Evolutionary conservation across 1,140 invertebrate species (phyloP), one percentile per base, ranked within the genome.

Genomic region (Cydia splendana): DNA sequence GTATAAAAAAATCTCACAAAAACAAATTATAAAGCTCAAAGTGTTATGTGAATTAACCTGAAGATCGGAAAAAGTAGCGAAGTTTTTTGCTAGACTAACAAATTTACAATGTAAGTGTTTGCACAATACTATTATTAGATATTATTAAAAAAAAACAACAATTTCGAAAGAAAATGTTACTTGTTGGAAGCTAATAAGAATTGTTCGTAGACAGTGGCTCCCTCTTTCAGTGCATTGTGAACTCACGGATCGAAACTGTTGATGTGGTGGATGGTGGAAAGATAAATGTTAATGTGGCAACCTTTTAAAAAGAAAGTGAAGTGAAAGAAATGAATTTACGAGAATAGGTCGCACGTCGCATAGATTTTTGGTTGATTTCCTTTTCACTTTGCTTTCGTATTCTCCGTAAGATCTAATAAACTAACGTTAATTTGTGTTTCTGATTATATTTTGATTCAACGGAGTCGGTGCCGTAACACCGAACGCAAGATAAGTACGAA

Each of bases 341-440:
- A 91, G 91, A 93, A 91, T 93, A 92, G 91, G 89, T 93, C 91
- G 91, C 89, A 86, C 88, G 88, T 91, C 85, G 91, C 84, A 93
- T 93, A 93, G 90, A 91, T 92, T 93, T 93, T 93, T 93, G 91
- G 91, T 93, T 93, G 91, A 91, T 91, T 92, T 92, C 90, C 86
- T 92, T 92, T 91, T 89, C 88, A 93, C 90, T 93, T 93, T 91
- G 86, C 89, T 88, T 93, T 93, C 85, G 76, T 93, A 89, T 90
- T 88, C 88, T 92, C 84, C 83, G 83, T 87, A 87, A 87, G 86
- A 91, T 93, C 89, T 92, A 91, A 93, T 91, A 93, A 91, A 92
- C 87, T 88, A 81, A 79, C 77, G 85, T 90, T 92, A 79, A 88
- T 90, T 91, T 91, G 87, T 91, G 88, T 90, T 91, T 78, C 84